Conservation (phyloP, 1,140 invertebrate genomes). For the Brachionus rubens region DNA sequence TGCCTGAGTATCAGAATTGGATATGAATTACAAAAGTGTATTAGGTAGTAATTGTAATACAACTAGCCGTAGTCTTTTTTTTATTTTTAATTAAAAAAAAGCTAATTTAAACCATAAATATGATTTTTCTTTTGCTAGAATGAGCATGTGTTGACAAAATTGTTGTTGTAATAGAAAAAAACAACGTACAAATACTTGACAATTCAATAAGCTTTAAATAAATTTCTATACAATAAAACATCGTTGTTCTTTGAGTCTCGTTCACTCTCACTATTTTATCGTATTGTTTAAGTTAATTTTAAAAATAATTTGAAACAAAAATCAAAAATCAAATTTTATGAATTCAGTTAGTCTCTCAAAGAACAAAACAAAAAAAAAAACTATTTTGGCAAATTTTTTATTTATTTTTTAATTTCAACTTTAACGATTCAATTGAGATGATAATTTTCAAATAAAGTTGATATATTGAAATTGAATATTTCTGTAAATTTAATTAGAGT, state of each 20-base stretch:
- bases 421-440: slow-evolving; percentile 44
- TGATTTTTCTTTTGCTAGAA: slow-evolving; percentile 33
- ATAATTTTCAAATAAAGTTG: background rate
- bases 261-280: background rate
- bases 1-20: too few relatives aligned
- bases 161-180: background rate
- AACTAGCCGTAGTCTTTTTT: too few relatives aligned
- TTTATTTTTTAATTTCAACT: slow-evolving; percentile 37
- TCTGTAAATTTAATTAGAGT: slow-evolving; percentile 40
- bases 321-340: slow-evolving; percentile 24
- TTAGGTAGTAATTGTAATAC: too few relatives aligned
- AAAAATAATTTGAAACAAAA: background rate
- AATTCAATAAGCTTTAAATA: slow-evolving; percentile 33
- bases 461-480: background rate
- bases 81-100: slow-evolving; percentile 31
- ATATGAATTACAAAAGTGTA: too few relatives aligned
- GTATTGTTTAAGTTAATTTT: background rate
- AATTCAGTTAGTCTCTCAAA: background rate
- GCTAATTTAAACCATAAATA: slow-evolving; percentile 3
- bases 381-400: too few relatives aligned
- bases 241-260: background rate
- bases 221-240: slow-evolving; percentile 27
- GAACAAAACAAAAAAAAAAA: background rate
- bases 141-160: too few relatives aligned
- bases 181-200: slow-evolving; percentile 1